A percentile compares a stretch with the other conserved stretches of the same genome.
Evolutionary conservation across 1,140 invertebrate species (phyloP).

Genomic region (Drosophila erecta): DNA sequence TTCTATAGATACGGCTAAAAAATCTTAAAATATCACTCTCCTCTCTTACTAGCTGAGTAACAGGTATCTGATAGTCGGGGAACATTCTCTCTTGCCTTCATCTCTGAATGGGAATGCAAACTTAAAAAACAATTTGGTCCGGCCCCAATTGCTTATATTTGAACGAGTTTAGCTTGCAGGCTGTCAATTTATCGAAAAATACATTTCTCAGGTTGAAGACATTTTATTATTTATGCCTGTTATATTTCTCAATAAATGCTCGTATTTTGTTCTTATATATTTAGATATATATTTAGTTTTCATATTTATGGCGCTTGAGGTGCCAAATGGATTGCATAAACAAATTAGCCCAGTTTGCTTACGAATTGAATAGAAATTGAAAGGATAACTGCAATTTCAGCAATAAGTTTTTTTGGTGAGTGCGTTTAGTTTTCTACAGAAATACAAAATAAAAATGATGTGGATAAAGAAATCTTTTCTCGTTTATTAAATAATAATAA

Average conservation of each 20-base stretch:
- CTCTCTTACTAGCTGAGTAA: too few species aligned
- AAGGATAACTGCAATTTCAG: background rate
- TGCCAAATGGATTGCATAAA: constrained; percentile 42
- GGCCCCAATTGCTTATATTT: constrained; percentile 3
- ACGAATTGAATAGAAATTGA: background rate
- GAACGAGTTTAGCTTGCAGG: constrained; percentile 2
- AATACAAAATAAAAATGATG: background rate
- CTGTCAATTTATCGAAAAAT: constrained; percentile 45
- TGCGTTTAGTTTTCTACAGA: constrained; percentile 1
- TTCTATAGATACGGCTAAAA: too few species aligned
- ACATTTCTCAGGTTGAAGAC: constrained; percentile 35
- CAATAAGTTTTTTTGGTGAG: background rate
- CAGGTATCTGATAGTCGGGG: too few species aligned
- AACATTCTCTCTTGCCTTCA: background rate
- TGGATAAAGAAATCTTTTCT: too few species aligned
- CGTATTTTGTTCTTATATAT: constrained; percentile 22
- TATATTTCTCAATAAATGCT: constrained; percentile 23
- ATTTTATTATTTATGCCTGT: constrained; percentile 8
- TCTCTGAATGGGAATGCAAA: background rate
- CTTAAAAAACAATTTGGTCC: background rate
- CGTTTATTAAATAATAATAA: background rate
- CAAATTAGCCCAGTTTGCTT: constrained; percentile 20
- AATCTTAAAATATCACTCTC: too few species aligned
- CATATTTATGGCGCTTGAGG: constrained; percentile 20
- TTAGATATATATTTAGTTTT: constrained; percentile 15